Evolutionary conservation across 2,888 invertebrate species (phyloP), one percentile per base, ranked within the genome.

Genomic region (Watsonalla cultraria): DNA sequence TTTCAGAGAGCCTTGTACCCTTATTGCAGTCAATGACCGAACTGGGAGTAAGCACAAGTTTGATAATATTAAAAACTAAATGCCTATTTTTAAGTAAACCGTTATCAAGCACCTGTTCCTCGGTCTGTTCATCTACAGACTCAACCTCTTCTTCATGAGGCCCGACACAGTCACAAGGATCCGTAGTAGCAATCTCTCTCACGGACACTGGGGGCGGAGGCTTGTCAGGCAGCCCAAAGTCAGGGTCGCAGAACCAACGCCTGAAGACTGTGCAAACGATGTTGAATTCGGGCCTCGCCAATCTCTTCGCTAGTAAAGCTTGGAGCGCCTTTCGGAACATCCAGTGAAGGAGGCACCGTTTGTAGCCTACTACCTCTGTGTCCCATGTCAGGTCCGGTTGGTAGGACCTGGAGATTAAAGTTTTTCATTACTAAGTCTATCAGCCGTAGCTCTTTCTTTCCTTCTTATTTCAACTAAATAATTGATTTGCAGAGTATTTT

Each of bases 291-390:
- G 46, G 0, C 0, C 56, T 34, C 0, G 47, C 35, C 0, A 90
- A 61, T n/a, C 64, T 73, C 55, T 77, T 86, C 0, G 49, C 52
- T 0, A 90, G 64, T 2, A 76, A 53, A 0, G 78, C 72, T 48
- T 87, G 82, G 0, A 90, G 67, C 0, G 90, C 86, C 67, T 82
- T 76, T 53, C 84, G 73, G 51, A 90, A 89, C 90, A 90, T 90
- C 88, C 88, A 88, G 57, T 90, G 87, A 0, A 85, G 55, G 6
- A 76, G 60, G 2, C 62, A 51, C 59, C 75, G 75, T 2, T 81
- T 62, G 51, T 82, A 82, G 5, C 88, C 87, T 0, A 86, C 78
- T 0, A 71, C 59, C 47, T 80, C 58, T 1, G 61, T 47, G 47
- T 85, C 72, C 90, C 90, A 90, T 0, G 61, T 52, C 13, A 90